Percentiles rank a stretch among this genome's conserved stretches.
Evolutionary conservation across 2,888 invertebrate genomes (phyloP).

Genomic region (Aethes cnicana): DNA sequence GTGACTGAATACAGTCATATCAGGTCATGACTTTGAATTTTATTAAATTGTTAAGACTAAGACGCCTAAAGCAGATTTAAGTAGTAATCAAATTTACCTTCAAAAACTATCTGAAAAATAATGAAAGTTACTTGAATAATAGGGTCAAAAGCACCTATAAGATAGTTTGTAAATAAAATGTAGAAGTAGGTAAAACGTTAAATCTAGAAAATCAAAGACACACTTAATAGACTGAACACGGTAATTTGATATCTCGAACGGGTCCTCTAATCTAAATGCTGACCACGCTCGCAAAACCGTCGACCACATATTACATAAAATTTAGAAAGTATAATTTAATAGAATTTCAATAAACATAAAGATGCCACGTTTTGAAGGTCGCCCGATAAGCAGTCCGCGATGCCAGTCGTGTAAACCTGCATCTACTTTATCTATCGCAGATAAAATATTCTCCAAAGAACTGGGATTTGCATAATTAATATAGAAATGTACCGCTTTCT

Average conservation of each 20-base stretch:
- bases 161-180: too few species aligned
- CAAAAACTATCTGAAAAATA: too few species aligned
- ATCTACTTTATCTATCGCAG: constrained; percentile 14
- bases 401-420: background rate
- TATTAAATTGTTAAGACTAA: too few species aligned
- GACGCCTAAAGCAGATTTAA: too few species aligned
- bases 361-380: constrained; percentile 19
- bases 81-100: too few species aligned
- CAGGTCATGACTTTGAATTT: too few species aligned
- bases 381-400: constrained; percentile 5
- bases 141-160: too few species aligned
- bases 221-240: background rate
- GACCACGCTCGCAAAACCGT: background rate
- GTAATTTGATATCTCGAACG: background rate
- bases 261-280: background rate
- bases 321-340: constrained; percentile 28
- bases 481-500: constrained; percentile 25
- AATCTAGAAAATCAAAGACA: background rate
- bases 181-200: too few species aligned
- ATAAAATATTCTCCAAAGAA: constrained; percentile 19
- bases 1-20: too few species aligned
- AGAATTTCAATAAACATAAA: constrained; percentile 25
- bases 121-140: too few species aligned
- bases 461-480: constrained; percentile 26
- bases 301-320: constrained; percentile 22